Conservation (phyloP, 2,888 invertebrate genomes). For the Leptopterna dolabrata region DNA sequence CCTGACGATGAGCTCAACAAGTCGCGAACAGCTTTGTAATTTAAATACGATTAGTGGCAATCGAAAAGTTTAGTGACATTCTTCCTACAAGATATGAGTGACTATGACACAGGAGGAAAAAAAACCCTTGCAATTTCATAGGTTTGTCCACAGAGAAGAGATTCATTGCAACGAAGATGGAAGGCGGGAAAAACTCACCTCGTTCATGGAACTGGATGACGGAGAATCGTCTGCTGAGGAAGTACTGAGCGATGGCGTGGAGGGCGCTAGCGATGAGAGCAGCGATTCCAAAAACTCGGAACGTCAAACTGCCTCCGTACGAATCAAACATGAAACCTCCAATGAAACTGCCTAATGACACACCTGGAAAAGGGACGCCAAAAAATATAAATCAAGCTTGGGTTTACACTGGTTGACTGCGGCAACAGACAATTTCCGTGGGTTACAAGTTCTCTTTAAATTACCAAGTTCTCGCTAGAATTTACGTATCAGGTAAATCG, state of each 20-base stretch:
- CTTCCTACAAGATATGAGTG: no score
- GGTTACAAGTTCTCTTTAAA: no score
- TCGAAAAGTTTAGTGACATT: no score
- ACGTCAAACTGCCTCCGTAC: slow-evolving; percentile 76
- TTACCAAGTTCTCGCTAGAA: no score
- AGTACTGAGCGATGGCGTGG: slow-evolving; percentile 72
- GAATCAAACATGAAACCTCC: slow-evolving; percentile 78
- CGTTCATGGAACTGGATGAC: slow-evolving; percentile 57
- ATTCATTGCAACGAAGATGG: background rate
- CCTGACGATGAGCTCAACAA: no score
- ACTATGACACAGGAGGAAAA: no score
- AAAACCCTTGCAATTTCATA: no score
- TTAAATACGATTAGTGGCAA: no score
- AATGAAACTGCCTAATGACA: slow-evolving; percentile 81
- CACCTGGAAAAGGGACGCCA: slow-evolving; percentile 69
- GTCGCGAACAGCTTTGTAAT: no score
- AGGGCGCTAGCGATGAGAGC: slow-evolving; percentile 73
- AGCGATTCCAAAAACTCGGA: slow-evolving; percentile 78
- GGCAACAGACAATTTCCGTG: no score
- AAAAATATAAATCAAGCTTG: background rate
- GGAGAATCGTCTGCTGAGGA: slow-evolving; percentile 62
- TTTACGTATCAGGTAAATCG: no score
- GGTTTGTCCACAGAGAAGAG: background rate
- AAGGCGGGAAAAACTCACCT: slow-evolving; percentile 54
- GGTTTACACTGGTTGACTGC: no score